Base-by-base conservation (phyloP, 2,113 vertebrate genomes). In the Grallaria varia region DNA sequence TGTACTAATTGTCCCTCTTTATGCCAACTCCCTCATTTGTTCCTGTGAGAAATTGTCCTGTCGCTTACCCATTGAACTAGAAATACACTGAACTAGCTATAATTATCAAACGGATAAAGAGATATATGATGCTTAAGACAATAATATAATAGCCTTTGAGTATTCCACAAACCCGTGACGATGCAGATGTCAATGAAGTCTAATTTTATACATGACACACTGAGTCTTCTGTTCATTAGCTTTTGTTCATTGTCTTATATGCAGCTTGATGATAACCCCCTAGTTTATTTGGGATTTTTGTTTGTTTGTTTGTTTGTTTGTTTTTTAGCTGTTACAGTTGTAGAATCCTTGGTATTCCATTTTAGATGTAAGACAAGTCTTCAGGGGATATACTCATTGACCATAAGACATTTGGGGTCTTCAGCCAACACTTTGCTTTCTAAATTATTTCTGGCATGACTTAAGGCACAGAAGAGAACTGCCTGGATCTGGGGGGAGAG, bases 231-330 rank as follows among this genome's bases (percentile, higher is more conserved):
- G 73, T 93, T 92, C 40, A 22, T 92, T 92, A 79, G 64, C 60
- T 69, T 86, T 94, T 94, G 76, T 94, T 93, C 92, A 58, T 95
- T 94, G 90, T 94, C 40, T 75, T 87, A 49, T 9, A 59, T 79
- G 35, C 44, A 67, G 56, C 68, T 88, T 88, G 90, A 39, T 80
- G 8, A 37, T 77, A 91, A 47, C 19, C 4, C 9, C 59, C 5
- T 59, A 12, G 15, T 67, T 90, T 90, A n/a, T 64, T 88, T 67
- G 31, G 20, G 24, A 24, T 67, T 86, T 92, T 73, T 94, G n/a
- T n/a, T n/a, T n/a, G n/a, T n/a, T n/a, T n/a, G n/a, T n/a, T n/a
- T n/a, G n/a, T n/a, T n/a, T n/a, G n/a, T n/a, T n/a, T n/a, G n/a
- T 86, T 92, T 73, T 94, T 92, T 9, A 80, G 37, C 22, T 90